Conservation (phyloP, 2,113 vertebrate genomes). For the Takifugu flavidus region DNA sequence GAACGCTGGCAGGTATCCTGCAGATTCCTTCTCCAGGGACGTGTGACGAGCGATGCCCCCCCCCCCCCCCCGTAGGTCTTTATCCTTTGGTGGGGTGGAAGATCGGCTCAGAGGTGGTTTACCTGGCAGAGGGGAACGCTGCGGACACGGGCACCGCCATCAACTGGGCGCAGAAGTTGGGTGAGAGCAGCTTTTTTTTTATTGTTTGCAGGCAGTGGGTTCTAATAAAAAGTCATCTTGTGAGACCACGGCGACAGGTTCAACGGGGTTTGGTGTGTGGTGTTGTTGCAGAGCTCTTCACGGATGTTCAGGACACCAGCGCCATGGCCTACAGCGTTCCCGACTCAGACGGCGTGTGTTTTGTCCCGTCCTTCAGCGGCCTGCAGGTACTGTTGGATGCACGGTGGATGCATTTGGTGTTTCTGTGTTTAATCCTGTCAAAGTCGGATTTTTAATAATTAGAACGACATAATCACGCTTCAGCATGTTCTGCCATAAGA, state of each 20-base stretch:
- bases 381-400: conserved; percentile 81
- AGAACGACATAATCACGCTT: too few species aligned
- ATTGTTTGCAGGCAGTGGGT: neutral
- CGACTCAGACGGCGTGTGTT: conserved; percentile 90
- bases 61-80: conserved; percentile 74
- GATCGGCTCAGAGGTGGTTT: conserved; percentile 88
- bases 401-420: neutral
- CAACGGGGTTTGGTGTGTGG: neutral
- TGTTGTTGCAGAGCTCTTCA: conserved; percentile 83
- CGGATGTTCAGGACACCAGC: conserved; percentile 81
- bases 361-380: conserved; percentile 90
- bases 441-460: too few species aligned
- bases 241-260: neutral
- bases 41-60: neutral
- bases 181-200: conserved; percentile 71
- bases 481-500: too few species aligned
- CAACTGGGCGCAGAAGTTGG: conserved; percentile 87
- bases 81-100: conserved; percentile 97
- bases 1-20: neutral
- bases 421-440: neutral
- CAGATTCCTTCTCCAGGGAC: neutral
- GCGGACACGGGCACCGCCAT: conserved; percentile 87
- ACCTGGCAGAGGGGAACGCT: conserved; percentile 87
- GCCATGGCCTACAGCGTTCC: conserved; percentile 82
- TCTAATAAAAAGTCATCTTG: neutral